Conservation (phyloP, 2,113 vertebrate species). For the Ptyas mucosa region DNA sequence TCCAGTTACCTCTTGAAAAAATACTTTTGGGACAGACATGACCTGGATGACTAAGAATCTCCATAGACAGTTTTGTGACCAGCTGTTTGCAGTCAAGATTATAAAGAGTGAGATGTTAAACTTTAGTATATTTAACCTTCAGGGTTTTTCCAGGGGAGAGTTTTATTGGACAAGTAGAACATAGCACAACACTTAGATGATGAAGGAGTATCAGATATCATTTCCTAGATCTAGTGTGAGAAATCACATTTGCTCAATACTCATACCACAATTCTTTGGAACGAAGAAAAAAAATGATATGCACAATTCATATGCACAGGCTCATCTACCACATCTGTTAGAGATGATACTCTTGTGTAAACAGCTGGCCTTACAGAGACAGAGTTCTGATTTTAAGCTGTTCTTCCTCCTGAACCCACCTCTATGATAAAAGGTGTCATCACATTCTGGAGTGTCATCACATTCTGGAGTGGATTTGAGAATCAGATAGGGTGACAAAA, state of each 20-base stretch:
- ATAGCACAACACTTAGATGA: constrained; percentile 7
- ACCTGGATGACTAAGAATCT: neutral
- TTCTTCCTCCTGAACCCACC: neutral
- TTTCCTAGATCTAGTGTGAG: neutral
- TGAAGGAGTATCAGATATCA: neutral
- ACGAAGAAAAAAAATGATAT: constrained; percentile 3
- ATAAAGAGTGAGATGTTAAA: constrained; percentile 26
- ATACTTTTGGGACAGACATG: neutral
- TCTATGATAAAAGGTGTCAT: neutral
- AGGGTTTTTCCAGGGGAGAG: neutral
- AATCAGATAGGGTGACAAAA: neutral
- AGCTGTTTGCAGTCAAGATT: neutral
- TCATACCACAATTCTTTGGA: neutral
- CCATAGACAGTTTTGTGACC: neutral
- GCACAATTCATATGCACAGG: neutral
- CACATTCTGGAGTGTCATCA: neutral
- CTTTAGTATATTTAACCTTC: constrained; percentile 14
- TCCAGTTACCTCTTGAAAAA: too few species aligned
- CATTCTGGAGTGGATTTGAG: neutral
- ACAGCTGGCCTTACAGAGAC: neutral
- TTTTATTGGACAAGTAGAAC: constrained; percentile 15
- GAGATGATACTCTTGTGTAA: neutral
- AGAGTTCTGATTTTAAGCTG: neutral
- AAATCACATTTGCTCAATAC: neutral
- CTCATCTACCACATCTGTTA: neutral